A percentile compares a stretch with the other conserved stretches of the same genome.
Conservation (phyloP, 2,113 vertebrate species). For the Antechinus flavipes region DNA sequence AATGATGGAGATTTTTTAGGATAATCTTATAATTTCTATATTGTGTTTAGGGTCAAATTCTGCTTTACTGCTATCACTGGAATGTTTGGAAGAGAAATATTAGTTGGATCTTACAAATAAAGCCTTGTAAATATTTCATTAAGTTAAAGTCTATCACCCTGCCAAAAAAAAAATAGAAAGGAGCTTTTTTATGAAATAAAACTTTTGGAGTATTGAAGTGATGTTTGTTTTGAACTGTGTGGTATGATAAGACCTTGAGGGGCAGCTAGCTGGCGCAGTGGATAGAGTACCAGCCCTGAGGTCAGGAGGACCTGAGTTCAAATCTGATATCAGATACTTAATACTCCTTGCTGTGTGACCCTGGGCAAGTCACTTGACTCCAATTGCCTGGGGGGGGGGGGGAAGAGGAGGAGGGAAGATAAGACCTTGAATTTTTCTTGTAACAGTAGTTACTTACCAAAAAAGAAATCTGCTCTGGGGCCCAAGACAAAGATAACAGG, state of each 20-base stretch:
- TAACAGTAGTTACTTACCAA: neutral
- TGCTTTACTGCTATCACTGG: neutral
- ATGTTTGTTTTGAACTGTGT: neutral
- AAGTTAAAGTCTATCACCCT: neutral
- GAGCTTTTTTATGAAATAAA: neutral
- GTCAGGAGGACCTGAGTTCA: too few relatives aligned
- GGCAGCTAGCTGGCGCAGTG: too few relatives aligned
- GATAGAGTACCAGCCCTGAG: too few relatives aligned
- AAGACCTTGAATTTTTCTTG: too few relatives aligned
- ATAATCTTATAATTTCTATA: neutral
- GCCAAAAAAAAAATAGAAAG: neutral
- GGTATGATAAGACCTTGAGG: neutral
- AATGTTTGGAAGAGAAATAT: neutral
- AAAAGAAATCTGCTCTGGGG: neutral
- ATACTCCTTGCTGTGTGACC: too few relatives aligned
- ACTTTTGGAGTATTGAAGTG: neutral
- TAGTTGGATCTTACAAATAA: neutral
- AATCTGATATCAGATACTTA: too few relatives aligned
- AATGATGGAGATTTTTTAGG: neutral
- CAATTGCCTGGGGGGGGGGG: too few relatives aligned
- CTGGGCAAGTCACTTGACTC: too few relatives aligned
- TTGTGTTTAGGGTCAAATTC: neutral
- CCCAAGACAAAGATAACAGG: neutral
- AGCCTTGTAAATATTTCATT: neutral
- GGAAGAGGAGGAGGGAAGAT: too few relatives aligned